Percentiles rank a stretch among this genome's conserved stretches.
Evolutionary conservation across 2,797 vertebrate species (phyloP).

Genomic region (Brotula barbata): DNA sequence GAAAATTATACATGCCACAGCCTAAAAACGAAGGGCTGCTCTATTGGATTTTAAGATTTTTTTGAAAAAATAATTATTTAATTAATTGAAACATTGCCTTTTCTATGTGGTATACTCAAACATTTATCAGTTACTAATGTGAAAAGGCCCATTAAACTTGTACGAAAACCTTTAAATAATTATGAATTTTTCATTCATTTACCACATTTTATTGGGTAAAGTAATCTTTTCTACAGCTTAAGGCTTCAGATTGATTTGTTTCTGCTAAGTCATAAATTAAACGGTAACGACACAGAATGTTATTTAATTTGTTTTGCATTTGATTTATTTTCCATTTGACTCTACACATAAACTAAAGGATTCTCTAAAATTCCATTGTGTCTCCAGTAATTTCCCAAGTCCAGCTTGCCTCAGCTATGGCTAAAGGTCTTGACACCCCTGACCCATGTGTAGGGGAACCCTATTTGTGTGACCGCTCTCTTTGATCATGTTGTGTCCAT

Average conservation of each 20-base stretch:
- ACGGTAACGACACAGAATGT: neutral
- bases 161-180: too few relatives aligned
- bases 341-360: neutral
- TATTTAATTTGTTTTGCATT: neutral
- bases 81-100: too few relatives aligned
- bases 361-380: constrained; percentile 22
- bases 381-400: constrained; percentile 25
- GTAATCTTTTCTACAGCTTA: too few relatives aligned
- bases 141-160: too few relatives aligned
- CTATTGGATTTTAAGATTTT: too few relatives aligned
- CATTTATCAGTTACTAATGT: too few relatives aligned
- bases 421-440: constrained; percentile 40
- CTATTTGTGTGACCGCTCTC: constrained; percentile 34
- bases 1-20: too few relatives aligned
- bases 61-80: too few relatives aligned
- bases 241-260: constrained; percentile 16
- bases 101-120: too few relatives aligned
- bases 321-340: constrained; percentile 16
- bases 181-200: too few relatives aligned
- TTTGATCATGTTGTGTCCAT: constrained; percentile 51
- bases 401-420: constrained; percentile 27
- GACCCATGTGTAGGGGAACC: constrained; percentile 47
- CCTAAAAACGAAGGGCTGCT: too few relatives aligned
- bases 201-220: too few relatives aligned
- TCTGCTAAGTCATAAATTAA: constrained; percentile 29